Percentiles rank a stretch among this genome's conserved stretches.
These are phyloP conservation scores for Clarias magur DNA, from an alignment of 2,113 vertebrate genomes.

Conservation along the genomic window DNA sequence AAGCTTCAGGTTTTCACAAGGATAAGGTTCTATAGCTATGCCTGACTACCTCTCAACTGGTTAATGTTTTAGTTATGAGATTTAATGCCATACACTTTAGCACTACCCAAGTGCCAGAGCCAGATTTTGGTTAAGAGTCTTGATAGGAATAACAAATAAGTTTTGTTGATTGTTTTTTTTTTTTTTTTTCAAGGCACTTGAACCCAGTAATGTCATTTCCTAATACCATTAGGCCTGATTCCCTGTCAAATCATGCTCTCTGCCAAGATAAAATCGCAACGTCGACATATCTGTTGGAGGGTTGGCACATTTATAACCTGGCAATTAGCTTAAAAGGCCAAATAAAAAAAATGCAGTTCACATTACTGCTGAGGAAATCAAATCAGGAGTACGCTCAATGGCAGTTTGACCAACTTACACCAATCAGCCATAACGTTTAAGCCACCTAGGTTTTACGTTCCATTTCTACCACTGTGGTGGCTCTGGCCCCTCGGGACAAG, in stretches of 20 bases:
- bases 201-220: slow-evolving; percentile 20
- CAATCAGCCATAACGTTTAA: too few relatives aligned
- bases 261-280: slow-evolving; percentile 54
- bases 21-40: background rate
- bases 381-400: background rate
- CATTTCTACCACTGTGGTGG: too few relatives aligned
- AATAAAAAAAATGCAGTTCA: slow-evolving; percentile 59
- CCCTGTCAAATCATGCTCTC: slow-evolving; percentile 31
- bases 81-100: background rate
- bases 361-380: slow-evolving; percentile 50
- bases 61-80: background rate
- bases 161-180: background rate
- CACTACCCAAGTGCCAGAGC: background rate
- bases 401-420: background rate
- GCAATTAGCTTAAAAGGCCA: slow-evolving; percentile 69
- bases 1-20: background rate
- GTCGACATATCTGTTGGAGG: slow-evolving; percentile 45
- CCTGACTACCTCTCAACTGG: background rate
- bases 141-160: background rate
- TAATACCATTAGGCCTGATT: slow-evolving; percentile 36
- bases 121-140: background rate
- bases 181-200: slow-evolving; percentile 4
- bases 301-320: slow-evolving; percentile 60
- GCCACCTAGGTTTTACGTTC: too few relatives aligned
- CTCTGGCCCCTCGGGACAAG: too few relatives aligned